Conservation (phyloP, 1,140 invertebrate genomes). For the Myzus persicae region DNA sequence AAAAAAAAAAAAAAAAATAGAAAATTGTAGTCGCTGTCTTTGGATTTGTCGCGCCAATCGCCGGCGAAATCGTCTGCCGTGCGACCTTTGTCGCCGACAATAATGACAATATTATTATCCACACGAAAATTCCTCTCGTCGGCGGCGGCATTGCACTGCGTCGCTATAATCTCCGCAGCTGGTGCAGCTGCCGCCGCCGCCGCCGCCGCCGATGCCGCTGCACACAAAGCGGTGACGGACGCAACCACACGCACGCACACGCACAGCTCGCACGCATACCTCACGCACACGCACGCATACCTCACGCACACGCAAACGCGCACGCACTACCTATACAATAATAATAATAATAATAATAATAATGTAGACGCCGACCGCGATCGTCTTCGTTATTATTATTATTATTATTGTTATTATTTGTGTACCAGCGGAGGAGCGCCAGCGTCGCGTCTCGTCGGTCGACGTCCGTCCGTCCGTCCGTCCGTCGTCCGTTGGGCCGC, state of each 20-base stretch:
- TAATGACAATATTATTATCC: background rate
- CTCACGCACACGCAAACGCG: background rate
- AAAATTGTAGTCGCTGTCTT: too few relatives aligned
- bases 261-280: background rate
- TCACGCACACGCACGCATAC: background rate
- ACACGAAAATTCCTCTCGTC: background rate
- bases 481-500: background rate
- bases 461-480: background rate
- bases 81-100: background rate
- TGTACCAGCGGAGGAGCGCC: constrained; percentile 25
- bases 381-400: background rate
- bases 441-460: background rate
- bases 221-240: background rate
- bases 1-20: too few relatives aligned
- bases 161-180: background rate
- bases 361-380: background rate
- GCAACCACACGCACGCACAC: background rate
- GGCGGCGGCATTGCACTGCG: background rate
- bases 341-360: background rate
- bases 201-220: background rate
- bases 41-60: background rate
- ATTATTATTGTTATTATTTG: background rate
- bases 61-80: background rate
- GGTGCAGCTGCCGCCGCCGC: too few relatives aligned
- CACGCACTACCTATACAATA: background rate